phyloP scores from a whole-genome alignment of 2,797 vertebrate species.

The Gymnothorax reevesii region DNA sequence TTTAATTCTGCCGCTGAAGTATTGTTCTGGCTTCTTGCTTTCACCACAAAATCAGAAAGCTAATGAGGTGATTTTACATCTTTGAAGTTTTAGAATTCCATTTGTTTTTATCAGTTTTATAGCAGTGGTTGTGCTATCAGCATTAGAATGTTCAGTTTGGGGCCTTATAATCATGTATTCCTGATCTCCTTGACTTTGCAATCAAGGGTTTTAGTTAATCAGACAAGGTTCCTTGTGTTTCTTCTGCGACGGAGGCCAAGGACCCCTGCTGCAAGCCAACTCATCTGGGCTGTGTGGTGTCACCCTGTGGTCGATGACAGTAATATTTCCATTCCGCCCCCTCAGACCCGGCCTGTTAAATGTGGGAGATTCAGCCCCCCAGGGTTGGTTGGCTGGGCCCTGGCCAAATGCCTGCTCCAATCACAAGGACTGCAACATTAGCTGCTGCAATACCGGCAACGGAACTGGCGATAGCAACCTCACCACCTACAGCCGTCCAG shows the following conservation, averaged over 20 bases:
- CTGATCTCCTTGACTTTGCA: too few species aligned
- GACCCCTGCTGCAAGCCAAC: not conserved
- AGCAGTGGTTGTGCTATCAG: too few species aligned
- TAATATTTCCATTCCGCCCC: not conserved
- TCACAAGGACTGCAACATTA: constrained; percentile 92
- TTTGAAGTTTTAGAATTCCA: too few species aligned
- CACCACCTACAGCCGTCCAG: constrained; percentile 92
- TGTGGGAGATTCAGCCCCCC: constrained; percentile 84
- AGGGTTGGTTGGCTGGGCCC: constrained; percentile 90
- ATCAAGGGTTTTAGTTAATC: too few species aligned
- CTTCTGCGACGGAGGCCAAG: not conserved
- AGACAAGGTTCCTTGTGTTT: not conserved
- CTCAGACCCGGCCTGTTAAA: constrained; percentile 87
- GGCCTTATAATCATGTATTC: too few species aligned
- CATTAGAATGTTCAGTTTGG: too few species aligned
- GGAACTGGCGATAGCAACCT: constrained; percentile 93
- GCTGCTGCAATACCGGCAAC: constrained; percentile 86
- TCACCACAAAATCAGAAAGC: not conserved
- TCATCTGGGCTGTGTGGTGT: not conserved
- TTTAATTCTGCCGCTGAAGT: not conserved
- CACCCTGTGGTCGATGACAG: not conserved
- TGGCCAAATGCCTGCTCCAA: constrained; percentile 90
- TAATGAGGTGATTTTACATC: not conserved
- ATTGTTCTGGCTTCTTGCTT: not conserved
- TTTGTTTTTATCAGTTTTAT: too few species aligned